A percentile compares a stretch with the other conserved stretches of the same genome.
Evolutionary conservation across 2,888 invertebrate species (phyloP).

Genomic region (Orthosia gracilis): DNA sequence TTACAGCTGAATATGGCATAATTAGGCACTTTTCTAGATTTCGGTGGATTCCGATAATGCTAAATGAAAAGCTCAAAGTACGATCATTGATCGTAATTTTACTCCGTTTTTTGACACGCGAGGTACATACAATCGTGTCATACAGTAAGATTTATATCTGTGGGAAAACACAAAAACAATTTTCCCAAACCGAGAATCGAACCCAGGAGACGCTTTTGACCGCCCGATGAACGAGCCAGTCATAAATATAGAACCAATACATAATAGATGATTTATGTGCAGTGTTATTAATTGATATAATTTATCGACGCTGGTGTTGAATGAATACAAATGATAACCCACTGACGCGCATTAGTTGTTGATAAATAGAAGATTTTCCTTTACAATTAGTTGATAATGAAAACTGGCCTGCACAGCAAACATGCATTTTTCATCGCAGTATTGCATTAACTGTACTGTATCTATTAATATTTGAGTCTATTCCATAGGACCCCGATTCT

Average conservation of each 20-base stretch:
- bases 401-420: neutral
- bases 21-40: no score
- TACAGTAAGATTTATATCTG: no score
- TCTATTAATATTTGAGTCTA: neutral
- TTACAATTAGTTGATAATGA: slow-evolving; percentile 14
- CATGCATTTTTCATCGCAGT: slow-evolving; percentile 20
- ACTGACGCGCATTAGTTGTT: slow-evolving; percentile 23
- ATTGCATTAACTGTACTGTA: neutral
- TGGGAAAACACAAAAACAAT: no score
- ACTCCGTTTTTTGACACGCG: no score
- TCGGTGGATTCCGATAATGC: no score
- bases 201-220: neutral
- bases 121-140: no score
- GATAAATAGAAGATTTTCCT: slow-evolving; percentile 21
- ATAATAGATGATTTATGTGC: slow-evolving; percentile 7
- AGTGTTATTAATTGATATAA: slow-evolving; percentile 30
- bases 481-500: no score
- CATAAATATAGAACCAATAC: slow-evolving; percentile 13
- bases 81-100: no score
- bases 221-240: neutral
- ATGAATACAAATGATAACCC: slow-evolving; percentile 47
- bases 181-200: neutral
- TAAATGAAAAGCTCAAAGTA: no score
- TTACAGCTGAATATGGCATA: no score
- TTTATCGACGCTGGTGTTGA: slow-evolving; percentile 31